phyloP scores from a whole-genome alignment of 1,140 invertebrate genomes.

The Arion vulgaris region DNA sequence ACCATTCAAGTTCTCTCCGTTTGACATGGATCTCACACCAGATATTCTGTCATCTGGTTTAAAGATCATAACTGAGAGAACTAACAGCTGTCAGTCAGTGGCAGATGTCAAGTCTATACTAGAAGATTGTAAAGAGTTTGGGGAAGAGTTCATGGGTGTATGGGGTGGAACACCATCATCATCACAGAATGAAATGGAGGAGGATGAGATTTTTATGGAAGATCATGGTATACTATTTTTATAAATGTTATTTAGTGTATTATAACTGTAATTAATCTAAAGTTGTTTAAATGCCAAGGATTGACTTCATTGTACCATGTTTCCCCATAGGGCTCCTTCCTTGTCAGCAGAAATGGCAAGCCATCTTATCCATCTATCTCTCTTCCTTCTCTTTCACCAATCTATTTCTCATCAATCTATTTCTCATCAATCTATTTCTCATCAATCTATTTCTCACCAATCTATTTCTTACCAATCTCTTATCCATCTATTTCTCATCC shows the following conservation, averaged over 20 bases:
- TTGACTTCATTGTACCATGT: too few species aligned
- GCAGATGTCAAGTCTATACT: neutral
- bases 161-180: constrained; percentile 19
- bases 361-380: neutral
- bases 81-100: neutral
- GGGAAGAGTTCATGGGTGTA: constrained; percentile 44
- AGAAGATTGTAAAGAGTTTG: constrained; percentile 41
- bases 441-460: too few species aligned
- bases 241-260: neutral
- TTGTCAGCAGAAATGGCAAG: too few species aligned
- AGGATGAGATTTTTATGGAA: constrained; percentile 15
- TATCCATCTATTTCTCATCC: too few species aligned
- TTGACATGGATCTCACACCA: constrained; percentile 22
- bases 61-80: neutral
- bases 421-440: too few species aligned
- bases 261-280: too few species aligned
- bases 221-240: neutral
- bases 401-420: neutral
- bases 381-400: constrained; percentile 1
- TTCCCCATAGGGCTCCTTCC: too few species aligned
- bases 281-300: neutral
- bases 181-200: neutral
- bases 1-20: constrained; percentile 46
- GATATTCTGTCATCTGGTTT: neutral
- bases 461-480: too few species aligned